phyloP scores from a whole-genome alignment of 2,797 vertebrate species.

The Odontamblyopus rebecca region DNA sequence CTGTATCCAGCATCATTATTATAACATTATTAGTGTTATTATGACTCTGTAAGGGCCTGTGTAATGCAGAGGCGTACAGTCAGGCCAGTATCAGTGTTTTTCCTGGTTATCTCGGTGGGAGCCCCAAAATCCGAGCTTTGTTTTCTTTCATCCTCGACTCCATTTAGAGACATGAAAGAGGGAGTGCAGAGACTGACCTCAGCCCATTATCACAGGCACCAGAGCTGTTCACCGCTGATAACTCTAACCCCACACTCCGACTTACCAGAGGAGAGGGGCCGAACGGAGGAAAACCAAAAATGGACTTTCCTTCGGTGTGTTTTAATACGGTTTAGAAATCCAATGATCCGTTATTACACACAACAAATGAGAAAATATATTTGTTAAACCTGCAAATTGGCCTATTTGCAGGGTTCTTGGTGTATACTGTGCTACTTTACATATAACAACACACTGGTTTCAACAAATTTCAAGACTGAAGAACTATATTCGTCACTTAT shows the following conservation, averaged over 20 bases:
- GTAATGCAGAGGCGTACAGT: neutral
- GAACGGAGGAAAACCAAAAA: neutral
- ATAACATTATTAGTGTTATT: too few species aligned
- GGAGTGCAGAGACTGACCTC: conserved; percentile 7
- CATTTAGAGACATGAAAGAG: conserved; percentile 25
- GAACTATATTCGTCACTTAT: too few species aligned
- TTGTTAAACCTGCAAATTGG: too few species aligned
- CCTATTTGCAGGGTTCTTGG: too few species aligned
- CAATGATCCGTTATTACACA: neutral
- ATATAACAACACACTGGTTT: too few species aligned
- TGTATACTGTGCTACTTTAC: too few species aligned
- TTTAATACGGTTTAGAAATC: neutral
- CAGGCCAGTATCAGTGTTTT: conserved; percentile 13
- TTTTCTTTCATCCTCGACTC: conserved; percentile 15
- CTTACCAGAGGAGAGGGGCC: neutral
- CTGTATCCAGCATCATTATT: too few species aligned
- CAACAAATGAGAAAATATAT: too few species aligned
- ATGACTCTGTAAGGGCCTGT: neutral
- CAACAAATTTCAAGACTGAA: too few species aligned
- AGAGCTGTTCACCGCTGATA: conserved; percentile 2
- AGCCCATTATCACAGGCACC: conserved; percentile 7
- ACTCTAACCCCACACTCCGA: neutral
- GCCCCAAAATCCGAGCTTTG: conserved; percentile 7
- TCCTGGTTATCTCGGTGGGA: conserved; percentile 18
- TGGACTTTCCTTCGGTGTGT: neutral